phyloP scores from a whole-genome alignment of 2,797 vertebrate species.

The Darevskia mixta region DNA sequence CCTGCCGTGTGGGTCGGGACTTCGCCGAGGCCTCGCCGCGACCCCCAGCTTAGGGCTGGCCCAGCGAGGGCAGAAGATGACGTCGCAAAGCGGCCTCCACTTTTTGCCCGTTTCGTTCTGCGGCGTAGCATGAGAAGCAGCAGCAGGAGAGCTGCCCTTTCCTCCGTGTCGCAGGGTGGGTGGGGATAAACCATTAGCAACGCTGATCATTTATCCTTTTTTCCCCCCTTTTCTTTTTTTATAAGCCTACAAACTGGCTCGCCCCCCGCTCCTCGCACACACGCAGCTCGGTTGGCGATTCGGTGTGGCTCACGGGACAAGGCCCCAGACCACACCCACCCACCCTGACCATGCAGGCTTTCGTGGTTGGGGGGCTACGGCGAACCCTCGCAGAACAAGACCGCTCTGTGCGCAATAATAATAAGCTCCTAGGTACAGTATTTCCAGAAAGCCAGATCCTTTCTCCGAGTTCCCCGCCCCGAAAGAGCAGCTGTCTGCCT shows the following conservation, averaged over 20 bases:
- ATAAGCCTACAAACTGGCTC: neutral
- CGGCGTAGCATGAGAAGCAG: neutral
- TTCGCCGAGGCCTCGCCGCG: neutral
- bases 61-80: too few species aligned
- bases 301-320: neutral
- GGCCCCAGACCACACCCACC: too few species aligned
- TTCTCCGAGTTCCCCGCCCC: neutral
- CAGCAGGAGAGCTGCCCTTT: neutral
- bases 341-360: neutral
- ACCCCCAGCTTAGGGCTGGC: neutral
- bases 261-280: accelerated
- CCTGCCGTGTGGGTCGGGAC: neutral
- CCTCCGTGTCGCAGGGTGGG: too few species aligned
- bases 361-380: neutral
- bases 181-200: neutral
- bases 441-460: neutral
- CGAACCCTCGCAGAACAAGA: neutral
- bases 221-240: too few species aligned
- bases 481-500: neutral
- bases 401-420: neutral
- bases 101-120: neutral
- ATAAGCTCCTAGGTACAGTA: neutral
- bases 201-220: neutral
- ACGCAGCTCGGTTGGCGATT: neutral
- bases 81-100: accelerated